Conservation (phyloP, 23 tunicate species). For the Oikopleura albicans region DNA sequence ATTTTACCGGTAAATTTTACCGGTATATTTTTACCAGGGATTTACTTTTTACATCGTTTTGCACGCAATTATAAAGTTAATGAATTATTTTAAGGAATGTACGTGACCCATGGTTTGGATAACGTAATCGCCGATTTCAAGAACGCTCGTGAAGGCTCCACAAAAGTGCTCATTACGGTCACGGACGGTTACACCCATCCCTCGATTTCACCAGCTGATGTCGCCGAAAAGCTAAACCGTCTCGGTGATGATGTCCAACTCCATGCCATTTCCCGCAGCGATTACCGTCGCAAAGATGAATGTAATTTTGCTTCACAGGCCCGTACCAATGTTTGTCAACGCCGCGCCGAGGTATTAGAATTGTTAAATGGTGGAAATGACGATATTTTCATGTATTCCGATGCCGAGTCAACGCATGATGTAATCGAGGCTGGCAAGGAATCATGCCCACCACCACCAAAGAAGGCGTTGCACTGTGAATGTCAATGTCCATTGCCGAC, state of each 20-base stretch:
- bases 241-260: constrained; percentile 1
- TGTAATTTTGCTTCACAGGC: not conserved
- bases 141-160: not conserved
- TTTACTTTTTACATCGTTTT: too few species aligned
- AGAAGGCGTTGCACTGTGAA: not conserved
- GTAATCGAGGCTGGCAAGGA: not conserved
- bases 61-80: too few species aligned
- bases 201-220: not conserved
- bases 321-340: not conserved
- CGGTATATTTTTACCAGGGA: too few species aligned
- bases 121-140: not conserved
- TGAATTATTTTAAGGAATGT: not conserved
- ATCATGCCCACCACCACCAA: not conserved
- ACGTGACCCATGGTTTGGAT: constrained; percentile 10
- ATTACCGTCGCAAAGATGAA: not conserved
- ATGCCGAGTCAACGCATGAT: not conserved
- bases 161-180: not conserved
- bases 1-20: too few species aligned
- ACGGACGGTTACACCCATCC: constrained; percentile 17
- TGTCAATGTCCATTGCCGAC: not conserved
- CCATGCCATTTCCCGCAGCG: not conserved
- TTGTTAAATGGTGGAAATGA: not conserved
- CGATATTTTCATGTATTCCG: not conserved
- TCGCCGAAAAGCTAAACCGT: not conserved
- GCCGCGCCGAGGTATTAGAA: not conserved